Conservation (phyloP, 2,113 vertebrate species). For the Myotis lucifugus region DNA sequence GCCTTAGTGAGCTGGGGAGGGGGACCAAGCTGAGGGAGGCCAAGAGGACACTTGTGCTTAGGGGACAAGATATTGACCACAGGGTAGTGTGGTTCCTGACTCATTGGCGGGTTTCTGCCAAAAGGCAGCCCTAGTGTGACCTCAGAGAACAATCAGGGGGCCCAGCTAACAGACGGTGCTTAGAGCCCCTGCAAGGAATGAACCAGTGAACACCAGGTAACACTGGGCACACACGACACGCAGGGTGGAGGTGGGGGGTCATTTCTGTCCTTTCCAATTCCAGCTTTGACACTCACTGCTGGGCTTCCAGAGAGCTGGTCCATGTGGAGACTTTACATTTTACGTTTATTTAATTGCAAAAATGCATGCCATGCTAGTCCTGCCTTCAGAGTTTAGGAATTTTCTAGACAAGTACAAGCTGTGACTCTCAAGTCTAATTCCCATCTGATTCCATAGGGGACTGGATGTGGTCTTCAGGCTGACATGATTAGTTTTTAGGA, state of each 20-base stretch:
- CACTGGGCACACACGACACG: accelerated
- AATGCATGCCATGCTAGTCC: neutral
- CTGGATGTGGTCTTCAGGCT: neutral
- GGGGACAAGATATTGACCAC: neutral
- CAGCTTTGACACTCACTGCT: neutral
- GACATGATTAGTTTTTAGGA: neutral
- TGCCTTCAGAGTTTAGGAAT: neutral
- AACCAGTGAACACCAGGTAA: neutral
- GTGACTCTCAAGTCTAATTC: neutral
- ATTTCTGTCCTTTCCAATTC: neutral
- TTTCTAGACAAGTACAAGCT: neutral
- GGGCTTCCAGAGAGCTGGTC: neutral
- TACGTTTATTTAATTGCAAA: neutral
- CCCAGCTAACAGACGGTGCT: neutral
- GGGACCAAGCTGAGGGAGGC: neutral
- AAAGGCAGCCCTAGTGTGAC: neutral
- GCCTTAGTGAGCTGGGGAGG: neutral
- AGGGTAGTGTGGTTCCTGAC: neutral
- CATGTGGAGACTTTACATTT: neutral
- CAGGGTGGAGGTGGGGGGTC: accelerated
- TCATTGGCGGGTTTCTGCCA: neutral
- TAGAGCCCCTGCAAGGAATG: neutral
- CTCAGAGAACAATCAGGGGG: neutral
- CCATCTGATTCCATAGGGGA: neutral
- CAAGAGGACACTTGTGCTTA: neutral